A percentile compares a stretch with the other conserved stretches of the same genome.
Conservation (phyloP, 1,140 invertebrate species). For the Chelonus insularis region DNA sequence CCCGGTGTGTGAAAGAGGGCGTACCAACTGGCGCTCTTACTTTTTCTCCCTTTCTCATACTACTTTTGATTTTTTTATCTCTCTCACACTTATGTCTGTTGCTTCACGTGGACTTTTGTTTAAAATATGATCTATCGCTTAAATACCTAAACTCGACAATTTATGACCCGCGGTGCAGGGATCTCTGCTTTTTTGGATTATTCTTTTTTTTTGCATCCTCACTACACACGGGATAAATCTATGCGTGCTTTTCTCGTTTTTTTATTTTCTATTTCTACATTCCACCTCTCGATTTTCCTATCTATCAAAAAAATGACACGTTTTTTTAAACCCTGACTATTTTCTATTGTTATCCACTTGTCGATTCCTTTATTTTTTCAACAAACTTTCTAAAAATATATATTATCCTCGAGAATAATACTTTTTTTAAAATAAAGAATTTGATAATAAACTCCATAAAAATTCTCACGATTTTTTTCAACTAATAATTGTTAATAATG, state of each 20-base stretch:
- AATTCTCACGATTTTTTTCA: no score
- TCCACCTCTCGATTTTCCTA: slow-evolving; percentile 6
- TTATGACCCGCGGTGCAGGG: slow-evolving; percentile 43
- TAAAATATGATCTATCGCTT: slow-evolving; percentile 58
- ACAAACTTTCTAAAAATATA: no score
- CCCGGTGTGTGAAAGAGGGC: slow-evolving; percentile 35
- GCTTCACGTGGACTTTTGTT: slow-evolving; percentile 47
- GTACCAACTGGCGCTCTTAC: slow-evolving; percentile 20
- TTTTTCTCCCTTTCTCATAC: slow-evolving; percentile 5
- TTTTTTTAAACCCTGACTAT: no score
- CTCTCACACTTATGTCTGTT: slow-evolving; percentile 1
- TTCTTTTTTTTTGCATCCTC: slow-evolving; percentile 18
- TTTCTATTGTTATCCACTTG: no score
- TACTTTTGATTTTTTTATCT: neutral
- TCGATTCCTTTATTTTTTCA: no score
- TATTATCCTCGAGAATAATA: no score
- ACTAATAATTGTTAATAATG: no score
- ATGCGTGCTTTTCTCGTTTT: slow-evolving; percentile 19
- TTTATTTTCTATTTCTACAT: slow-evolving; percentile 14
- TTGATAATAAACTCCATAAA: no score
- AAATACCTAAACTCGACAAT: slow-evolving; percentile 52
- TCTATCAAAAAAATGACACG: no score
- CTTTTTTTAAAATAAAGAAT: no score
- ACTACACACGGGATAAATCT: slow-evolving; percentile 3
- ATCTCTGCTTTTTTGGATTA: slow-evolving; percentile 18